Evolutionary conservation across 2,888 invertebrate species (phyloP).

Genomic region (Cinara cedri): DNA sequence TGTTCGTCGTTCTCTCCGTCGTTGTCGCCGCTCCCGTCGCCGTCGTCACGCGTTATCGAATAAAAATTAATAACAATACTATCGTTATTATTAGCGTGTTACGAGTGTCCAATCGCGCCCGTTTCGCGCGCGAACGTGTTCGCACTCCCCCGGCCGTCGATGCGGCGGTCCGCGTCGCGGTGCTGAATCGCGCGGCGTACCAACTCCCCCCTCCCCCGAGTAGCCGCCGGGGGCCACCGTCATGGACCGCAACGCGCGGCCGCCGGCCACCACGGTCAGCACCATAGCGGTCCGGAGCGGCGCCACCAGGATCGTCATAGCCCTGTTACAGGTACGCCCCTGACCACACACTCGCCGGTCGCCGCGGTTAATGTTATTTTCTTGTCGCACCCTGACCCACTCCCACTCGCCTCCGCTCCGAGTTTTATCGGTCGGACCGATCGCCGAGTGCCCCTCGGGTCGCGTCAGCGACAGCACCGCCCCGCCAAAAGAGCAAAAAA

Average conservation of each 20-base stretch:
- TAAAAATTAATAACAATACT: background rate
- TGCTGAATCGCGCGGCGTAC: background rate
- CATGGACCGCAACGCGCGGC: conserved; percentile 53
- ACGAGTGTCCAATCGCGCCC: background rate
- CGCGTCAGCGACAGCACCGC: background rate
- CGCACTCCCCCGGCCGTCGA: background rate
- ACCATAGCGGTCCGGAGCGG: conserved; percentile 90
- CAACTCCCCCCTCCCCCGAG: too few species aligned
- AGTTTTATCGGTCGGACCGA: background rate
- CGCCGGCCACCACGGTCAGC: conserved; percentile 81
- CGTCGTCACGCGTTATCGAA: background rate
- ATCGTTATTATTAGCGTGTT: background rate
- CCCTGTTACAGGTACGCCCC: conserved; percentile 77
- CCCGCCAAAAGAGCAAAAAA: background rate
- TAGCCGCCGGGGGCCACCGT: too few species aligned
- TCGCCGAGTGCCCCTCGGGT: background rate
- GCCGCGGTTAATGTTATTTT: too few species aligned
- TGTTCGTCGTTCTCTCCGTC: background rate
- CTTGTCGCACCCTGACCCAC: background rate
- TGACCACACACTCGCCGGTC: background rate
- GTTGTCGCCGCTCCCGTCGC: background rate
- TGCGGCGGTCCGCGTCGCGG: background rate
- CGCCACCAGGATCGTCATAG: conserved; percentile 80
- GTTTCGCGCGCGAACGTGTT: background rate
- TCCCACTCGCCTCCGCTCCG: background rate